Base-by-base conservation (phyloP, 2,888 invertebrate species). In the Andrena chrysosceles region DNA sequence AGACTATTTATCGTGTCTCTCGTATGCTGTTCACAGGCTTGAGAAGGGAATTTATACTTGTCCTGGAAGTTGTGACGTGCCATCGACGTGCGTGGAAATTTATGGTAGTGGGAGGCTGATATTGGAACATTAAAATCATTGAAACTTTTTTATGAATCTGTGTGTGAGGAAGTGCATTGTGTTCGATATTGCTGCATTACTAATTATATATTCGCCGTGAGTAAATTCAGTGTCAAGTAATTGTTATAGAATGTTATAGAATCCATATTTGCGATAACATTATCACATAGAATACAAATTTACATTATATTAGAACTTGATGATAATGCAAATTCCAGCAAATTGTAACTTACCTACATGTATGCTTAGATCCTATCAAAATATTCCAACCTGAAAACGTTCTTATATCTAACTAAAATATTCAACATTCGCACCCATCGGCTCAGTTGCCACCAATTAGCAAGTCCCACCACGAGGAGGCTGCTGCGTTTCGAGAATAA, bases 231-330 rank as follows among this genome's bases (percentile, higher is more conserved):
- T 23, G 54, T 13, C 13, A 42, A 0, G 42, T 1, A 4, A n/a
- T n/a, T n/a, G n/a, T n/a, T n/a, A n/a, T 86, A 85, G 26, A 52
- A 20, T 76, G 86, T 86, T 88, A 72, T 29, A 29, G 3, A 54
- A 29, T 33, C 7, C 7, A 60, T 26, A 26, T 6, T 4, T 2
- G n/a, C 31, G 8, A 31, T 33, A 31, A 33, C 16, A 31, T n/a
- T 16, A 31, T 13, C 31, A 33, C 33, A 2, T 33, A 8, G 8
- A 33, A 33, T 8, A 8, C 8, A 2, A 33, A 33, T 33, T 33
- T 33, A 33, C 33, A 33, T 8, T 33, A 33, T 33, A 33, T 8
- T 33, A 8, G 33, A 33, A 33, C 33, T 8, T 10, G 35, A 35
- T 10, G 35, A 35, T 35, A 8, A 35, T 35, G 35, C 10, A 35